Base-by-base conservation (phyloP, 2,797 vertebrate species). In the Melanotaenia pygmaea region DNA sequence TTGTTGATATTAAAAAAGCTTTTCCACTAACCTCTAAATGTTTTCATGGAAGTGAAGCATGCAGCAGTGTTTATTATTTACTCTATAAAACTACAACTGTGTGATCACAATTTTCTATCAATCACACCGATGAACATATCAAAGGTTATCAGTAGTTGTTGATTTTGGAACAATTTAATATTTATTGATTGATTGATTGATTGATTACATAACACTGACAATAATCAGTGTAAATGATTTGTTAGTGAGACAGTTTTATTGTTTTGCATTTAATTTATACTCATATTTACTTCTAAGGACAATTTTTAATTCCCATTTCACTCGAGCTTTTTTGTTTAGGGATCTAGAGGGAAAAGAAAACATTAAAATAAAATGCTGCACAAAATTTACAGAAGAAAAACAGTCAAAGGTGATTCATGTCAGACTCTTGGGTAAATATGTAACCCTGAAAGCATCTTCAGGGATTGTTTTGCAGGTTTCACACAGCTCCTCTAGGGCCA, bases 271-370 rank as follows among this genome's bases (percentile, higher is more conserved):
- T 43, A 6, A 22, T 22, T 50, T 22, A n/a, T 22, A 2, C 1
- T 50, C n/a, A n/a, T 22, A 50, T 22, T 50, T 58, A 56, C 24
- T 1, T 57, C 0, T 40, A 10, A 16, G 0, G 30, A 34, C 18
- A 53, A 59, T 47, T 59, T 26, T 40, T 26, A 63, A 18, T 61
- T 72, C 59, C 43, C 12, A 51, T 1, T 74, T 64, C 24, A 22
- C 11, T 12, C 24, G 13, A 30, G 11, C 1, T 64, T 14, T 13
- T 68, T 18, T 32, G 16, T 56, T 56, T 32, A 35, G 35, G 7
- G 22, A 13, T 24, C 20, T 5, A 13, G 12, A 3, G 10, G 24
- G 50, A 9, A 70, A 32, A 28, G 24, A 34, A 53, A 2, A 16
- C 11, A 12, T 50, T 1, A 45, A 60, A 64, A 51, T 50, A 0